phyloP scores from a whole-genome alignment of 2,888 invertebrate species.

The Ormyrus rosae region DNA sequence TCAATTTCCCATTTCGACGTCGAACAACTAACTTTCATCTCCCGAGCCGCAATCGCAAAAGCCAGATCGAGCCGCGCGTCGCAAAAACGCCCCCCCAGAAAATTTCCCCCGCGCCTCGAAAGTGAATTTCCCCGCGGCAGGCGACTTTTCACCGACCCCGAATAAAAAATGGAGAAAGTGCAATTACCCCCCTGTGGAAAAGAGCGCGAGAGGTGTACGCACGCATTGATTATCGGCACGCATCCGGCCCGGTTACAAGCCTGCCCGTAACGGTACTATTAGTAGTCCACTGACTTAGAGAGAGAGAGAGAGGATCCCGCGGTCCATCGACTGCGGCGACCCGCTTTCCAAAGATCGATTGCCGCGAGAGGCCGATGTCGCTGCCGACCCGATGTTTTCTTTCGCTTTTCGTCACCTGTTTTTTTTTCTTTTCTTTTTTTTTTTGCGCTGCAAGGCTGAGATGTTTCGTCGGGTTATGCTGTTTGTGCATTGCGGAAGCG shows the following conservation, averaged over 20 bases:
- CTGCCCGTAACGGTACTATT: constrained; percentile 67
- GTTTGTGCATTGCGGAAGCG: no score
- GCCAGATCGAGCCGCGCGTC: no score
- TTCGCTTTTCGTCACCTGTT: neutral
- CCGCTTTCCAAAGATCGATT: constrained; percentile 52
- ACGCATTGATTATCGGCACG: constrained; percentile 20
- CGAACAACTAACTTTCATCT: no score
- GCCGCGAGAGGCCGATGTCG: neutral
- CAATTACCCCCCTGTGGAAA: neutral
- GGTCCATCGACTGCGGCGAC: constrained; percentile 40
- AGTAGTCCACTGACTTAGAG: constrained; percentile 69
- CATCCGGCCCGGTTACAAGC: constrained; percentile 52
- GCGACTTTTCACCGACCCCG: neutral
- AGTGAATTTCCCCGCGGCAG: neutral
- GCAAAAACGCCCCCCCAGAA: no score
- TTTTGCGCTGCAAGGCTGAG: no score
- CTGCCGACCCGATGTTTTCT: neutral
- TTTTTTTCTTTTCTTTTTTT: neutral
- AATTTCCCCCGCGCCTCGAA: neutral
- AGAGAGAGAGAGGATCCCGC: constrained; percentile 14
- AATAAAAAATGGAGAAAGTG: constrained; percentile 17
- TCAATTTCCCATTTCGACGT: no score
- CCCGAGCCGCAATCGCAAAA: no score
- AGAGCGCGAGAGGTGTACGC: neutral
- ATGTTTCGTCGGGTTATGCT: no score